These are phyloP conservation scores for Dione juno DNA, from an alignment of 2,888 invertebrate genomes.

Conservation along the genomic window DNA sequence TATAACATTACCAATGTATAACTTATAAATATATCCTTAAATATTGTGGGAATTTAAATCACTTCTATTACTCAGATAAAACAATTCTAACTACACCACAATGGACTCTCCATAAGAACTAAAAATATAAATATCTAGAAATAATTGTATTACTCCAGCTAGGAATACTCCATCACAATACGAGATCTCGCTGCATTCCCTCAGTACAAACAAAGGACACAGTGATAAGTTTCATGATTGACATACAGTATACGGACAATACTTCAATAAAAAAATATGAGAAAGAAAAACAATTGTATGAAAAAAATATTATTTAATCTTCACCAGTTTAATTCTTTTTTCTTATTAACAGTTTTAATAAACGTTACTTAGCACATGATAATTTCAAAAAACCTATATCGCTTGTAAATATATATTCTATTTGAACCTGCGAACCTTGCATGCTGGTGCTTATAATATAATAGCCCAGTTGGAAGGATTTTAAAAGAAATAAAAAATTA, in stretches of 20 bases:
- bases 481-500: not conserved
- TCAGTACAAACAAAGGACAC: conserved; percentile 10
- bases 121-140: not conserved
- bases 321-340: not conserved
- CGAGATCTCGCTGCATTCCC: conserved; percentile 9
- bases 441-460: not conserved
- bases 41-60: too few species aligned
- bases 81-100: not conserved
- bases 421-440: not conserved
- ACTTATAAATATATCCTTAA: too few species aligned
- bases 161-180: conserved; percentile 2
- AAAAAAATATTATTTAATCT: not conserved
- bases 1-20: too few species aligned
- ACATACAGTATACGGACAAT: not conserved
- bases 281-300: not conserved
- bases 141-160: not conserved
- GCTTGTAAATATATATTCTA: not conserved
- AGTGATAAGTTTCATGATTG: conserved; percentile 4
- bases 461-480: not conserved
- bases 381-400: too few species aligned
- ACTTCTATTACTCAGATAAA: too few species aligned
- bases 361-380: too few species aligned
- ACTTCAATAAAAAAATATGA: not conserved
- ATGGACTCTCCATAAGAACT: not conserved
- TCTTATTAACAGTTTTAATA: too few species aligned